Evolutionary conservation across 2,113 vertebrate species (phyloP).

Genomic region (Synodontis membranacea): DNA sequence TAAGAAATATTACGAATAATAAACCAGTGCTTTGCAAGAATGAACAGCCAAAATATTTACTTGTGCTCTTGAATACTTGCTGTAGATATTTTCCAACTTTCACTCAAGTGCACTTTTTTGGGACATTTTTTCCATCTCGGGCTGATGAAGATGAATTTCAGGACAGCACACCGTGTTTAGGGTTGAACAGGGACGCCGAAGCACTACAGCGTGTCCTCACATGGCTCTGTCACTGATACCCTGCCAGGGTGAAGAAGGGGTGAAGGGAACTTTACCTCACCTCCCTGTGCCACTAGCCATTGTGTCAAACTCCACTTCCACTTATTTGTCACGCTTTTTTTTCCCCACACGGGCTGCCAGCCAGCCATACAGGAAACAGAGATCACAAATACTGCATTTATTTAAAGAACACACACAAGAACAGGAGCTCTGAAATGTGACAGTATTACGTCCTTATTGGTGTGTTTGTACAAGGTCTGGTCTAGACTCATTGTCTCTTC

Average conservation of each 20-base stretch:
- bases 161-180: not conserved
- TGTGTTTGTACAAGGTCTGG: not conserved
- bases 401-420: slow-evolving; percentile 39
- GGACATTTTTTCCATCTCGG: not conserved
- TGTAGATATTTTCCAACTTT: not conserved
- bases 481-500: not conserved
- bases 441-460: not conserved
- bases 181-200: not conserved
- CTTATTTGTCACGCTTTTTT: slow-evolving; percentile 61
- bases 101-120: not conserved
- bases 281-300: slow-evolving; percentile 54
- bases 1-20: not conserved
- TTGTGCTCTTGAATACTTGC: too few relatives aligned
- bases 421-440: slow-evolving; percentile 4
- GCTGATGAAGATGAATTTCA: not conserved
- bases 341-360: slow-evolving; percentile 59
- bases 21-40: too few relatives aligned
- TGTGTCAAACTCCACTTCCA: slow-evolving; percentile 68
- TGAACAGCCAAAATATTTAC: not conserved
- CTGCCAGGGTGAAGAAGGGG: slow-evolving; percentile 20
- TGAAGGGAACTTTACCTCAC: slow-evolving; percentile 46
- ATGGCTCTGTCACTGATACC: slow-evolving; percentile 48
- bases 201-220: slow-evolving; percentile 4
- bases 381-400: slow-evolving; percentile 44
- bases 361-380: slow-evolving; percentile 67